Evolutionary conservation across 2,888 invertebrate species (phyloP).

Genomic region (Drosophila kuntzei): DNA sequence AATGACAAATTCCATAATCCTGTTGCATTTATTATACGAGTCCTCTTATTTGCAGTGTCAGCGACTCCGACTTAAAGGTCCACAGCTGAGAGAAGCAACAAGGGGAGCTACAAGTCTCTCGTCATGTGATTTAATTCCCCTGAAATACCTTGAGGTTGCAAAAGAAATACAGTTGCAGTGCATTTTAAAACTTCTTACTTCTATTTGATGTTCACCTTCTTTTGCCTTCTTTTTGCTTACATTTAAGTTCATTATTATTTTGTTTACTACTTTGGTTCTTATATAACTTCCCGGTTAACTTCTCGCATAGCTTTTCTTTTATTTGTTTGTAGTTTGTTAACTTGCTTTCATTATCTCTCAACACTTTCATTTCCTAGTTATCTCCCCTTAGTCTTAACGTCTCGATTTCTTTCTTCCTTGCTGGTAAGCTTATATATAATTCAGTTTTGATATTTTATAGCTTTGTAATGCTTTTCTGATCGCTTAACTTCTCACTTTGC

Average conservation of each 20-base stretch:
- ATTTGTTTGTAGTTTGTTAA: neutral
- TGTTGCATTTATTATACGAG: slow-evolving; percentile 8
- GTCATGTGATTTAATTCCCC: slow-evolving; percentile 1
- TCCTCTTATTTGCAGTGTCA: neutral
- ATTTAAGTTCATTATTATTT: neutral
- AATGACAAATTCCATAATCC: slow-evolving; percentile 15
- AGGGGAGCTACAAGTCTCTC: neutral
- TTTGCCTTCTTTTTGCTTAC: neutral
- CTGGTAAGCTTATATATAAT: neutral
- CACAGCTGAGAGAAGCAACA: neutral
- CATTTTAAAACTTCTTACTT: neutral
- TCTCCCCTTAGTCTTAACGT: neutral
- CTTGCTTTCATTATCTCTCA: neutral
- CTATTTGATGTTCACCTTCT: neutral
- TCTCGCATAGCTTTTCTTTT: neutral
- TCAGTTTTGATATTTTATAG: neutral
- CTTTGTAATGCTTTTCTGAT: neutral
- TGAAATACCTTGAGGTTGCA: neutral
- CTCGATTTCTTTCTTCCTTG: neutral
- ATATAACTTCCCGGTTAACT: neutral
- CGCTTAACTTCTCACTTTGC: too few relatives aligned
- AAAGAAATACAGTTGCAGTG: neutral
- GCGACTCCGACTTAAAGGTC: neutral
- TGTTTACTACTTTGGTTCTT: neutral
- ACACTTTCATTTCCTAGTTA: neutral